These are phyloP conservation scores for Galagoides demidoff DNA, from an alignment of 2,797 vertebrate genomes.

Conservation along the genomic window DNA sequence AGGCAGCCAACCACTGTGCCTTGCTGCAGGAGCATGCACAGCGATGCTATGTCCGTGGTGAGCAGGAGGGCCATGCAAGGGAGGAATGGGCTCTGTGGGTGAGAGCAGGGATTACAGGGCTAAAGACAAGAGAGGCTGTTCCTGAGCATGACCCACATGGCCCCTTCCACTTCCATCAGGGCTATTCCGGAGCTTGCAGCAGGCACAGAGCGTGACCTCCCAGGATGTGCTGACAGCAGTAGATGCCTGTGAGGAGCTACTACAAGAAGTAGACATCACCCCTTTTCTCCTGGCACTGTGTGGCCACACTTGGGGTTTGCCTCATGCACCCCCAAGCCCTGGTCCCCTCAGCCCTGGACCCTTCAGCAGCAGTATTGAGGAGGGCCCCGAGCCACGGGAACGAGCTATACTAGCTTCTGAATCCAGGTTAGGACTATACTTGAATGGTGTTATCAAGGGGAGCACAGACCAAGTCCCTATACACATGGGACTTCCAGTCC, in stretches of 20 bases:
- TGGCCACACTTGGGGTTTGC: slow-evolving; percentile 90
- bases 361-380: slow-evolving; percentile 89
- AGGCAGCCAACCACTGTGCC: slow-evolving; percentile 93
- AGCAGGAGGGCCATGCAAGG: slow-evolving; percentile 11
- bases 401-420: slow-evolving; percentile 87
- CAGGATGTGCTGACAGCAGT: slow-evolving; percentile 95
- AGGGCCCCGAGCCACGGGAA: slow-evolving; percentile 87
- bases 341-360: slow-evolving; percentile 86
- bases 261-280: slow-evolving; percentile 97
- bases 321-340: slow-evolving; percentile 68
- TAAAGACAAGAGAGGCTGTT: not conserved
- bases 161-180: slow-evolving; percentile 84
- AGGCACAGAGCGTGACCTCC: slow-evolving; percentile 92
- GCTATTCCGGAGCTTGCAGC: slow-evolving; percentile 96
- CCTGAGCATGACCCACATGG: not conserved
- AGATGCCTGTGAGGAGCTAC: slow-evolving; percentile 98
- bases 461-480: not conserved
- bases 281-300: slow-evolving; percentile 95
- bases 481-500: not conserved
- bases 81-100: not conserved
- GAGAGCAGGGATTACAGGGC: not conserved
- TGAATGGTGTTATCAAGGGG: not conserved
- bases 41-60: slow-evolving; percentile 95
- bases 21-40: slow-evolving; percentile 97
- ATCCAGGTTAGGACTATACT: slow-evolving; percentile 88